Evolutionary conservation across 1,140 invertebrate species (phyloP).

Genomic region (Arion vulgaris): DNA sequence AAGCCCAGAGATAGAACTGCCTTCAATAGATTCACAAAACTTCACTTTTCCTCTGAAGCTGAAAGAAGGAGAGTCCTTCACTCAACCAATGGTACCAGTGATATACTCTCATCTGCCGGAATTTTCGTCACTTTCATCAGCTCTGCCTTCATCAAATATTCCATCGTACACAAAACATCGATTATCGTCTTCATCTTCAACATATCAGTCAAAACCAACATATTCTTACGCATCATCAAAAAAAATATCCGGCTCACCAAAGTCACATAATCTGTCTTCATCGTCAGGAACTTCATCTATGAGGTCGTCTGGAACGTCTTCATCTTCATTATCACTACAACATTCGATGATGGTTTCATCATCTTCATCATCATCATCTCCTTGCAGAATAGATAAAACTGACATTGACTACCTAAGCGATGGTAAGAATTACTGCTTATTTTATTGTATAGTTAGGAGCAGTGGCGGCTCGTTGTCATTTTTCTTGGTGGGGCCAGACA

Average conservation of each 20-base stretch:
- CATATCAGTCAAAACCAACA: background rate
- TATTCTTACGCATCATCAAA: background rate
- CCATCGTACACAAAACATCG: background rate
- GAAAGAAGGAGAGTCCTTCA: background rate
- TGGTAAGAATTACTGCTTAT: background rate
- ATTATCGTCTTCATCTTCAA: background rate
- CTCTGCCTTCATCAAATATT: background rate
- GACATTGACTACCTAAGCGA: constrained; percentile 10
- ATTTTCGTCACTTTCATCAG: background rate
- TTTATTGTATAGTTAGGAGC: too few relatives aligned
- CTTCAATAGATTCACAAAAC: background rate
- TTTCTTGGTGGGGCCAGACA: too few relatives aligned
- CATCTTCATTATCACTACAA: background rate
- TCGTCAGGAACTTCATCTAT: background rate
- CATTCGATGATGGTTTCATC: background rate
- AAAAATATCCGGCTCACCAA: background rate
- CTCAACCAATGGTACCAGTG: background rate
- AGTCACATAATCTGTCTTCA: background rate
- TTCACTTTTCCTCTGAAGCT: background rate
- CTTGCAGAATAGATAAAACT: constrained; percentile 2
- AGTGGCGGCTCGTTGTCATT: too few relatives aligned
- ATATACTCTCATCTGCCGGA: background rate
- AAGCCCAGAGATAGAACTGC: background rate
- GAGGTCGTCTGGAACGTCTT: background rate
- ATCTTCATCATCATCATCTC: background rate